Conservation (phyloP, 1,140 invertebrate genomes). For the Cryptotermes secundus region DNA sequence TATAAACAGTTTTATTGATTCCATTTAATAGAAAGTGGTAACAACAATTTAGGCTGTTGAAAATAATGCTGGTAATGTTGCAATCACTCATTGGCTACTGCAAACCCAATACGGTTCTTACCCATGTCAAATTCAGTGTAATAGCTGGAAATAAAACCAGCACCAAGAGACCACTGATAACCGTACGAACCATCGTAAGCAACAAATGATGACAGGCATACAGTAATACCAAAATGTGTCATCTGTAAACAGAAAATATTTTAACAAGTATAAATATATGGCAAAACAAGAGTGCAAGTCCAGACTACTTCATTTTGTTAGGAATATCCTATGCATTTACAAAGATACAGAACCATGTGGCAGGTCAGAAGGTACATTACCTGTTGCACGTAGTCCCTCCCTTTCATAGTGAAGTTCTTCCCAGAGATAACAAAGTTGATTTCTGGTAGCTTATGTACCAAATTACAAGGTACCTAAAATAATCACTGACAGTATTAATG, state of each 20-base stretch:
- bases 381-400: constrained; percentile 48
- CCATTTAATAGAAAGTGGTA: too few relatives aligned
- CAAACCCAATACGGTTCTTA: constrained; percentile 92
- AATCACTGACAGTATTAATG: neutral
- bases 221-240: constrained; percentile 71
- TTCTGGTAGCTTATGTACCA: constrained; percentile 43
- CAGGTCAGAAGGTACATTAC: constrained; percentile 44
- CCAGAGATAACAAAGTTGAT: constrained; percentile 44
- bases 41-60: too few relatives aligned
- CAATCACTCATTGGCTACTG: constrained; percentile 46
- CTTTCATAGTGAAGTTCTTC: constrained; percentile 43
- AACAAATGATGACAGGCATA: constrained; percentile 95
- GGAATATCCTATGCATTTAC: too few relatives aligned
- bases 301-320: too few relatives aligned
- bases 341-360: too few relatives aligned
- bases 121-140: constrained; percentile 95
- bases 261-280: too few relatives aligned
- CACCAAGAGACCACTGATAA: constrained; percentile 94
- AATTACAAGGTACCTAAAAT: constrained; percentile 55
- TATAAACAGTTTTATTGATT: too few relatives aligned
- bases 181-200: constrained; percentile 89
- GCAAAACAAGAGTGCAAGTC: too few relatives aligned
- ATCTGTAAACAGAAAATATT: constrained; percentile 48
- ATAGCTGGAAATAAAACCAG: constrained; percentile 94
- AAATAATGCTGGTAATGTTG: neutral